Evolutionary conservation across 2,113 vertebrate genomes (phyloP).

Genomic region (Lamprotornis superbus): DNA sequence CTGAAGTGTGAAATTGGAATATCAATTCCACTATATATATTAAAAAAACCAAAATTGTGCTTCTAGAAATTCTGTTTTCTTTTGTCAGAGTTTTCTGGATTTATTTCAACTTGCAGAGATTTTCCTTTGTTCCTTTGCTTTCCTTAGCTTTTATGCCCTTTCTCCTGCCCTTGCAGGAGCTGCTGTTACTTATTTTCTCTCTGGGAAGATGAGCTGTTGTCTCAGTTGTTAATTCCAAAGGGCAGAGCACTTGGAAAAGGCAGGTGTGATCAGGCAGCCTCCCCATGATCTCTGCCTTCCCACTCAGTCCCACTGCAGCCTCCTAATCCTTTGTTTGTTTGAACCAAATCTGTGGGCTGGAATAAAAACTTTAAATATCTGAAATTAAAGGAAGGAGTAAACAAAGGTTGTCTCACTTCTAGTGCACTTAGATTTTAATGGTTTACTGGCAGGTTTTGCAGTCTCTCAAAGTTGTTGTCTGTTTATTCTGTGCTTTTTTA

Average conservation of each 20-base stretch:
- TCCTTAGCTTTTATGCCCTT: background rate
- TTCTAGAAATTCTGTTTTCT: background rate
- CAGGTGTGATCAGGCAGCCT: background rate
- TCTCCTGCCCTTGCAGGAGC: background rate
- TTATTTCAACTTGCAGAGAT: background rate
- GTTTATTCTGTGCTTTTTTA: background rate
- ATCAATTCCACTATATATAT: background rate
- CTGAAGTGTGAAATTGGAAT: background rate
- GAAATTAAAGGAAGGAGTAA: background rate
- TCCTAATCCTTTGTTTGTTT: background rate
- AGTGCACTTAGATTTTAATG: background rate
- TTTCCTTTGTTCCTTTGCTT: background rate
- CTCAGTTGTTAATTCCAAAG: background rate
- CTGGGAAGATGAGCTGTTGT: background rate
- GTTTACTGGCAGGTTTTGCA: background rate
- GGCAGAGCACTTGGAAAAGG: background rate
- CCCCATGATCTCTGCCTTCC: background rate
- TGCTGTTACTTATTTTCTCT: background rate
- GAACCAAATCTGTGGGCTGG: background rate
- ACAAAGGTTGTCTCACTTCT: background rate
- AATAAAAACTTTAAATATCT: background rate
- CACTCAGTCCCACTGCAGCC: background rate
- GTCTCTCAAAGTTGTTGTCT: background rate
- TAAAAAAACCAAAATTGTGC: background rate
- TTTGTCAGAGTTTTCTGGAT: background rate